Percentiles rank a stretch among this genome's conserved stretches.
Conservation (phyloP, 2,888 invertebrate genomes). For the Venustoraphidia nigricollis region DNA sequence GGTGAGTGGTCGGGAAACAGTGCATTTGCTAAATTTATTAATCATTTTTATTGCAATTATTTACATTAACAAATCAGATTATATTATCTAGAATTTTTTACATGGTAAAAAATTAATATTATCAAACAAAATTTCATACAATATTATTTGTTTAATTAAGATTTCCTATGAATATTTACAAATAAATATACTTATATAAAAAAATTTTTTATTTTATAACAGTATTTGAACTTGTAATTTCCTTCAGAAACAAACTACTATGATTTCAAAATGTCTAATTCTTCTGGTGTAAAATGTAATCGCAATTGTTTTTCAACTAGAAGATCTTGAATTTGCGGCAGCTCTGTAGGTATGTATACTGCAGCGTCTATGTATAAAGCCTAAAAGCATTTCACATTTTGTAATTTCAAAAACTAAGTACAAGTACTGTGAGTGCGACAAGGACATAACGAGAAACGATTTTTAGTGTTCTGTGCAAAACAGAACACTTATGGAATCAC, state of each 20-base stretch:
- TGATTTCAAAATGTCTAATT: constrained; percentile 47
- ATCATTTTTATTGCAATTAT: too few relatives aligned
- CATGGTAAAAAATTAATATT: background rate
- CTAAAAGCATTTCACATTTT: constrained; percentile 19
- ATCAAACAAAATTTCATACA: background rate
- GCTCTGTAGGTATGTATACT: constrained; percentile 43
- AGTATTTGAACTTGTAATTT: background rate
- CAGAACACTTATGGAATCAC: too few relatives aligned
- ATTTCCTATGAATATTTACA: background rate
- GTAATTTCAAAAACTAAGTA: background rate
- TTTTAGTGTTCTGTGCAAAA: too few relatives aligned
- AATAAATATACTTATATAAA: background rate
- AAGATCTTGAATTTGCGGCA: constrained; percentile 54
- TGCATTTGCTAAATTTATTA: too few relatives aligned
- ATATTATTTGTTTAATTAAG: background rate
- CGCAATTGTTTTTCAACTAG: constrained; percentile 60
- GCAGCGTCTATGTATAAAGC: constrained; percentile 48
- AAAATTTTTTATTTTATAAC: background rate
- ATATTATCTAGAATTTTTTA: background rate
- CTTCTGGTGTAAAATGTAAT: constrained; percentile 60
- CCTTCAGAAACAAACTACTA: constrained; percentile 14
- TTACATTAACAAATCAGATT: background rate
- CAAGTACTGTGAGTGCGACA: too few relatives aligned
- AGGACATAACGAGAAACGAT: too few relatives aligned
- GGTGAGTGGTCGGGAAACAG: too few relatives aligned